Base-by-base conservation (phyloP, 1,140 invertebrate species). In the Drosophila guanche region DNA sequence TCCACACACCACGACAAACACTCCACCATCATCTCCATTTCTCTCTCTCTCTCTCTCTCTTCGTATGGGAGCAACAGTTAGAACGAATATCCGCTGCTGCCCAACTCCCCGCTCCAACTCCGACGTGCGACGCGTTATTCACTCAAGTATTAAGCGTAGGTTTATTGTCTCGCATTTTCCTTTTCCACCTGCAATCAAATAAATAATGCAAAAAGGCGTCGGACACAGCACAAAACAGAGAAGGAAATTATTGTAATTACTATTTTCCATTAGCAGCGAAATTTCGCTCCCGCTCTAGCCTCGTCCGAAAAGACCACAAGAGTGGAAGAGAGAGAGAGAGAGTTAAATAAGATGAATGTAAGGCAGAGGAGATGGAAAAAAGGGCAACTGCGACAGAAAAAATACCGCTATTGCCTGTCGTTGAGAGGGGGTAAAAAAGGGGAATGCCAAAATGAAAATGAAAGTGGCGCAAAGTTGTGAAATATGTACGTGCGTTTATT, bases 401-500 rank as follows among this genome's bases (percentile, higher is more conserved):
- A 46, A 51, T 40, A 25, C n/a, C 25, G 33, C 14, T 25, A 47
- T 22, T 42, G 48, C 23, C 48, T 22, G 56, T 23, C 14, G 33
- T 25, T 12, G 42, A 43, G n/a, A 14, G 23, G 25, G 51, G 25
- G 58, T 42, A 67, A 63, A 10, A 27, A 40, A 47, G 3, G 16
- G 23, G 45, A 53, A 75, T 65, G 46, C 41, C 33, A 41, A 57
- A 72, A 78, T 78, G 61, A 76, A 84, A 85, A 80, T 67, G 65
- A 88, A 85, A 88, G 77, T 88, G 65, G 77, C 73, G 83, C 65
- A 85, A 85, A 85, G 77, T 85, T 85, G 81, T 81, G 83, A 79
- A 88, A 86, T 88, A 86, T 73, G 81, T 85, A 86, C 77, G 81
- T 85, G 81, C 81, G 81, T 86, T 85, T 85, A 88, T 85, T 85